Evolutionary conservation across 1,140 invertebrate genomes (phyloP).

Genomic region (Rhagoletis pomonella): DNA sequence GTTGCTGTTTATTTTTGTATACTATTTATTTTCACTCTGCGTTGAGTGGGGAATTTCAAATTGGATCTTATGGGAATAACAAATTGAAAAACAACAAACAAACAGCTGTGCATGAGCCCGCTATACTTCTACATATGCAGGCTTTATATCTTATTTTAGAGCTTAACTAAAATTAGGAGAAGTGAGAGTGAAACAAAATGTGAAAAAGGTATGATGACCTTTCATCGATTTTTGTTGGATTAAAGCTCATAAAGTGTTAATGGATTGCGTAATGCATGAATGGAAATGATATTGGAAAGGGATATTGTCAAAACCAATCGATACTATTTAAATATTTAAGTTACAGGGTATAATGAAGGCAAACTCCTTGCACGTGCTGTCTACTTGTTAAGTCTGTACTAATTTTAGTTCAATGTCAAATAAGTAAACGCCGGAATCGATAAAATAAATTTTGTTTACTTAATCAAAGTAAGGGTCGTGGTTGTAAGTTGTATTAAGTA

Average conservation of each 20-base stretch:
- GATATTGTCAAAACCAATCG: not conserved
- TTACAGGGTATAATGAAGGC: not conserved
- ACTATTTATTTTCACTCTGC: not conserved
- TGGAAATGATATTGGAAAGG: too few relatives aligned
- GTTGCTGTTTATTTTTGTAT: not conserved
- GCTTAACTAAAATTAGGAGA: not conserved
- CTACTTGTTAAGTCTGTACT: not conserved
- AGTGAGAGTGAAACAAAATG: not conserved
- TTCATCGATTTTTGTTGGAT: conserved; percentile 5
- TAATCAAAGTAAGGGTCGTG: too few relatives aligned
- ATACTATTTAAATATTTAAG: not conserved
- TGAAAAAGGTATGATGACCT: not conserved
- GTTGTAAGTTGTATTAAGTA: too few relatives aligned
- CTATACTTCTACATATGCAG: not conserved
- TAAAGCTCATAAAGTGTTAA: not conserved
- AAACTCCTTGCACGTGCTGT: not conserved
- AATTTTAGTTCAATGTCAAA: not conserved
- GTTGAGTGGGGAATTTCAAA: too few relatives aligned
- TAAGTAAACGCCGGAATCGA: not conserved
- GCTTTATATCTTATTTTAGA: not conserved
- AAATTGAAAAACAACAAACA: too few relatives aligned
- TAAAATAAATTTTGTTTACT: not conserved
- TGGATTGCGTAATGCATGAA: not conserved
- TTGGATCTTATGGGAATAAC: too few relatives aligned
- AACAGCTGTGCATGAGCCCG: not conserved